Evolutionary conservation across 2,113 vertebrate species (phyloP).

Genomic region (Hepsetus odoe): DNA sequence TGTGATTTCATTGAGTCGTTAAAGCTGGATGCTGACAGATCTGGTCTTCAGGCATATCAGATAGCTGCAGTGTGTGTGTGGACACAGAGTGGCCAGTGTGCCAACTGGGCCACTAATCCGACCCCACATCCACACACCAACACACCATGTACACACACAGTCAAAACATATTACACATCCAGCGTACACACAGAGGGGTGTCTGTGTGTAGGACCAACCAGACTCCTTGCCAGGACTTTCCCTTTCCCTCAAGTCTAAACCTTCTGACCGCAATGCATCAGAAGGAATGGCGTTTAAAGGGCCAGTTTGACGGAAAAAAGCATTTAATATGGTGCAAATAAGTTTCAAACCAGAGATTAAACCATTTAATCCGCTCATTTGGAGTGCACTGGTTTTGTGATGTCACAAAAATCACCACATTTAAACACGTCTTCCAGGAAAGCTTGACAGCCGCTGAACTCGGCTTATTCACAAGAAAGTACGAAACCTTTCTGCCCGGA

Average conservation of each 20-base stretch:
- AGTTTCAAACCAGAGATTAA: no score
- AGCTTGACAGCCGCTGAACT: no score
- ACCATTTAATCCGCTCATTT: no score
- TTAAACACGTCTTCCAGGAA: no score
- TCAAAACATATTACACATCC: neutral
- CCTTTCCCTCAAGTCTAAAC: neutral
- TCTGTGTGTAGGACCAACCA: neutral
- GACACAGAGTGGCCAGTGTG: neutral
- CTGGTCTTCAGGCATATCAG: neutral
- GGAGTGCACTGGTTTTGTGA: no score
- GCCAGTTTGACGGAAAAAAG: no score
- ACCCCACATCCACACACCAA: neutral
- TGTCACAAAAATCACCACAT: no score
- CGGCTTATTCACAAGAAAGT: no score
- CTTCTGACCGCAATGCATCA: neutral
- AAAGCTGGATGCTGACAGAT: neutral
- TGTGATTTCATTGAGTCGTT: constrained; percentile 4
- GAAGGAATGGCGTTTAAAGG: no score
- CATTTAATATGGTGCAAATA: no score
- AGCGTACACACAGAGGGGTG: neutral
- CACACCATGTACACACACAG: constrained; percentile 7
- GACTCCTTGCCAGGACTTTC: neutral
- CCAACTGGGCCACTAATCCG: neutral
- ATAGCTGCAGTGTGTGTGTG: neutral
- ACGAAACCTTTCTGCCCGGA: no score